phyloP scores from a whole-genome alignment of 2,888 invertebrate genomes.

The Thereva unica region DNA sequence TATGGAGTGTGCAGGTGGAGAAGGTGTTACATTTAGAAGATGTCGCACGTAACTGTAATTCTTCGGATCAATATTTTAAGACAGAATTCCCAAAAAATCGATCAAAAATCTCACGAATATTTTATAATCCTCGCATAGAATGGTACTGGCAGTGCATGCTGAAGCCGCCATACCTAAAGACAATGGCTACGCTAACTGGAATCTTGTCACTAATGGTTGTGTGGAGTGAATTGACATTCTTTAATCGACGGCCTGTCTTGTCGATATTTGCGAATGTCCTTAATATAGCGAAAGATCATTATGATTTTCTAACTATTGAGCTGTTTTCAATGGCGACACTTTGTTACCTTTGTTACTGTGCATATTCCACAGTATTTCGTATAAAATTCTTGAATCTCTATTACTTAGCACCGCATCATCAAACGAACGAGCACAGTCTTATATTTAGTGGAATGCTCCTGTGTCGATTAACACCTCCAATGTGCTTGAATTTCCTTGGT shows the following conservation, averaged over 20 bases:
- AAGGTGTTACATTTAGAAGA: slow-evolving; percentile 85
- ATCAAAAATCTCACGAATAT: slow-evolving; percentile 62
- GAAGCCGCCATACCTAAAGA: slow-evolving; percentile 75
- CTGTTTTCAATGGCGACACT: slow-evolving; percentile 89
- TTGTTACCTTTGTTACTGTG: slow-evolving; percentile 95
- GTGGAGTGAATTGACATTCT: slow-evolving; percentile 99
- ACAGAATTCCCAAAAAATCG: slow-evolving; percentile 71
- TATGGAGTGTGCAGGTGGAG: slow-evolving; percentile 86
- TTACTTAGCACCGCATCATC: slow-evolving; percentile 95
- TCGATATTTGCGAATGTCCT: slow-evolving; percentile 97
- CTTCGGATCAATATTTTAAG: slow-evolving; percentile 64
- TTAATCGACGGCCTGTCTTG: slow-evolving; percentile 86
- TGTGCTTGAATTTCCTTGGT: slow-evolving; percentile 97
- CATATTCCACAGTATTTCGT: slow-evolving; percentile 96
- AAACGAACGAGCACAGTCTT: slow-evolving; percentile 97
- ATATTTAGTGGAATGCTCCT: slow-evolving; percentile 95
- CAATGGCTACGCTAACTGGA: slow-evolving; percentile 72
- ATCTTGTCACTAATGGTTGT: slow-evolving; percentile 88
- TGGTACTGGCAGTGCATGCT: slow-evolving; percentile 96
- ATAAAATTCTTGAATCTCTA: slow-evolving; percentile 95
- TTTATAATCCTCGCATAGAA: slow-evolving; percentile 75
- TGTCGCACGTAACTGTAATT: slow-evolving; percentile 72
- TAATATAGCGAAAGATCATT: slow-evolving; percentile 74
- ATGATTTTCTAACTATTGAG: slow-evolving; percentile 95
- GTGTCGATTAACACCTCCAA: slow-evolving; percentile 94